Evolutionary conservation across 2,797 vertebrate species (phyloP).

Genomic region (Poeciliopsis gracilis): DNA sequence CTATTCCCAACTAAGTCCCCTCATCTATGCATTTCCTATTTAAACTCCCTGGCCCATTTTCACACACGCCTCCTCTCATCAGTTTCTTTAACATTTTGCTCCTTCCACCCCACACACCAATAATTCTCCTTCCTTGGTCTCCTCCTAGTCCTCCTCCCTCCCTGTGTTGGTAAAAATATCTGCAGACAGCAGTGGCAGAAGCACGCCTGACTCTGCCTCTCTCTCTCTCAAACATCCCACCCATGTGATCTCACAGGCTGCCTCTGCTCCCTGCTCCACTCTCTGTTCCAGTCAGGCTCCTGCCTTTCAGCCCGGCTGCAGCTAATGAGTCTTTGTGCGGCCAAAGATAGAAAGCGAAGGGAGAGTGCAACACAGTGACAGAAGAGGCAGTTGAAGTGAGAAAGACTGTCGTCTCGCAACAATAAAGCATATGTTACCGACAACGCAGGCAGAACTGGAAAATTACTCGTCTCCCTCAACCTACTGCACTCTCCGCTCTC

Average conservation of each 20-base stretch:
- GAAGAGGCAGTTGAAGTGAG: slow-evolving; percentile 71
- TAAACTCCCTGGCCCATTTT: slow-evolving; percentile 19
- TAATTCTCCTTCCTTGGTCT: slow-evolving; percentile 23
- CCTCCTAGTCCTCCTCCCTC: slow-evolving; percentile 46
- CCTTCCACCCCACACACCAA: slow-evolving; percentile 22
- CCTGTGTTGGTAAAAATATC: slow-evolving; percentile 86
- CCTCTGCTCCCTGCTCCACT: slow-evolving; percentile 67
- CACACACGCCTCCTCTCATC: slow-evolving; percentile 24
- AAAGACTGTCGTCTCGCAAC: slow-evolving; percentile 87
- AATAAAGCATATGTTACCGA: slow-evolving; percentile 92
- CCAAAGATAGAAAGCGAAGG: slow-evolving; percentile 49
- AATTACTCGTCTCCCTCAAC: slow-evolving; percentile 75
- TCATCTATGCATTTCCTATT: slow-evolving; percentile 37
- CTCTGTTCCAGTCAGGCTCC: slow-evolving; percentile 86
- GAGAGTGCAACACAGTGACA: slow-evolving; percentile 47
- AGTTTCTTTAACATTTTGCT: slow-evolving; percentile 45
- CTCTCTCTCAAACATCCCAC: slow-evolving; percentile 88
- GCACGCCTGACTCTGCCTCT: slow-evolving; percentile 65
- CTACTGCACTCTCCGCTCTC: slow-evolving; percentile 43
- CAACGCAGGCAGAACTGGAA: slow-evolving; percentile 86
- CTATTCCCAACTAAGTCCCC: slow-evolving; percentile 50
- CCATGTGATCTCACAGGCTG: slow-evolving; percentile 94
- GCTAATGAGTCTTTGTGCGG: slow-evolving; percentile 99
- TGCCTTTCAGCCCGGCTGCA: slow-evolving; percentile 90
- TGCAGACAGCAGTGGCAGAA: slow-evolving; percentile 84